Evolutionary conservation across 2,888 invertebrate genomes (phyloP), one percentile per base, ranked within the genome.

Genomic region (Mechanitis mazaeus): DNA sequence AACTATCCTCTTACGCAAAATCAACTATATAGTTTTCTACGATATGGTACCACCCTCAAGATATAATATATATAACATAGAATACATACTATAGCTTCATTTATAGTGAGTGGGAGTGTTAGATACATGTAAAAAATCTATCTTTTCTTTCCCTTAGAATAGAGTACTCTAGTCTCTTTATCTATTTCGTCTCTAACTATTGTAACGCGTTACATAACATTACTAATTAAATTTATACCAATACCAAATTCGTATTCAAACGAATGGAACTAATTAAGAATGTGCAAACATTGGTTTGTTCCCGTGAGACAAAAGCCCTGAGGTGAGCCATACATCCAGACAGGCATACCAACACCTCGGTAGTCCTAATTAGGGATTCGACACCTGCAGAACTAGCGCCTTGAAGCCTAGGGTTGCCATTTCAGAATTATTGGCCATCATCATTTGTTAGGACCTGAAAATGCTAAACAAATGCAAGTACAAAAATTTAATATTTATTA

Each of bases 291-390:
- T 58, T 66, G 60, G 68, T 59, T 62, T 56, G 64, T 71, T 71
- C 71, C 69, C 71, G 59, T 71, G 69, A 68, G 68, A 71, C 71
- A 71, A 71, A 69, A 67, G 67, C 63, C 66, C 58, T 58, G 59
- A 63, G 67, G 62, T 69, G 71, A 66, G 66, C 67, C 63, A 55
- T 67, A 71, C 76, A 77, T 78, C 77, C 82, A 82, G 81, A 89
- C 89, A 89, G 68, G 78, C 80, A 79, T 85, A 79, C 83, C 83
- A 80, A 89, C 89, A 89, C 89, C 84, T 87, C 73, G 76, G 75
- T 73, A 74, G 75, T 77, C 83, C 88, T 88, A 89, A 89, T 89
- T 89, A 87, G 85, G 83, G 69, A 71, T 69, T 71, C 71, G 73
- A 85, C 79, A 79, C 81, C 82, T 81, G 78, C 78, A 78, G 77